These are phyloP conservation scores for Etheostoma cragini DNA, from an alignment of 2,113 vertebrate genomes.

Conservation along the genomic window DNA sequence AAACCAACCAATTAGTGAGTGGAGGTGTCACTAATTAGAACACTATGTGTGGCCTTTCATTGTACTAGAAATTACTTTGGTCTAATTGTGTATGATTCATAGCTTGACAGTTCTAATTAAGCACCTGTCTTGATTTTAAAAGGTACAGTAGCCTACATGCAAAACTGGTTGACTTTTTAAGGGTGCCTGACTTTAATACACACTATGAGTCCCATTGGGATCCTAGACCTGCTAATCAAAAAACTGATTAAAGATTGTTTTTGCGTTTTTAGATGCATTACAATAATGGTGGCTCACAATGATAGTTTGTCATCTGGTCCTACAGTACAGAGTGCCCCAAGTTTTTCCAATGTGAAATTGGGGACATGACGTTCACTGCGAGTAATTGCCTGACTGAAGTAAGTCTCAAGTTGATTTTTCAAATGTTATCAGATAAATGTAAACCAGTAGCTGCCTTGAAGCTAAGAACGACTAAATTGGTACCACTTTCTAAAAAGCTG, in stretches of 20 bases:
- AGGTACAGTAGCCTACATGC: slow-evolving; percentile 12
- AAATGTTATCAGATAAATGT: background rate
- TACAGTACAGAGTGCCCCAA: background rate
- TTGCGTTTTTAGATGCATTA: background rate
- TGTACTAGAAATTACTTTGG: background rate
- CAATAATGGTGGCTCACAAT: background rate
- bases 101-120: slow-evolving; percentile 30
- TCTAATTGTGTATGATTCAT: slow-evolving; percentile 8
- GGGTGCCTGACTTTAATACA: slow-evolving; percentile 14
- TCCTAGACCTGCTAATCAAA: slow-evolving; percentile 22
- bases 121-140: slow-evolving; percentile 16
- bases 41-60: background rate
- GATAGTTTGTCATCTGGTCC: slow-evolving; percentile 1
- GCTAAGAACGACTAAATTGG: background rate
- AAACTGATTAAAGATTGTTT: slow-evolving; percentile 1
- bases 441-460: background rate
- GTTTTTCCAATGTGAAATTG: background rate
- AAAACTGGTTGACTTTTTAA: slow-evolving; percentile 31
- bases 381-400: background rate
- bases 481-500: background rate
- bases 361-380: background rate
- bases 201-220: slow-evolving; percentile 7
- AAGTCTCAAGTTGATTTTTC: background rate
- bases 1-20: too few relatives aligned
- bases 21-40: background rate